phyloP scores from a whole-genome alignment of 2,888 invertebrate genomes.

The Candidula unifasciata region DNA sequence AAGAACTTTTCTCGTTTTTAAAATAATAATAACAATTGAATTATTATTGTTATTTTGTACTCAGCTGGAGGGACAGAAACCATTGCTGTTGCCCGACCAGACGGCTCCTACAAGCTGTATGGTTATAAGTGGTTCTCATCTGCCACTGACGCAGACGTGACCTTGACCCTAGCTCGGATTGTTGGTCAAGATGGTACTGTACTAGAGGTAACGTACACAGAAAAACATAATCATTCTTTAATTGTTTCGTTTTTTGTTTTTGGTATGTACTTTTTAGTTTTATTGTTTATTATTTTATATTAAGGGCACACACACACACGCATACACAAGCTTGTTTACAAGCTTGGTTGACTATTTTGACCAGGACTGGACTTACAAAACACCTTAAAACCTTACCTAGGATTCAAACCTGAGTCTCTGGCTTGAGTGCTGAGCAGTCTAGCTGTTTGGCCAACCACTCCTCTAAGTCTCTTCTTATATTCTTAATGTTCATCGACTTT shows the following conservation, averaged over 20 bases:
- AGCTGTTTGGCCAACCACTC: too few species aligned
- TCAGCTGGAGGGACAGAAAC: conserved; percentile 80
- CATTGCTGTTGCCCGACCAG: conserved; percentile 76
- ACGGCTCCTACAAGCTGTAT: conserved; percentile 78
- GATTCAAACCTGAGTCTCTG: too few species aligned
- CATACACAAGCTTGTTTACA: too few species aligned
- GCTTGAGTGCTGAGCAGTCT: too few species aligned
- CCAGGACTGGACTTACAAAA: too few species aligned
- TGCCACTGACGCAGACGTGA: conserved; percentile 81
- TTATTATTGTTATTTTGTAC: not conserved
- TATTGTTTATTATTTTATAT: not conserved
- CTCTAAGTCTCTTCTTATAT: too few species aligned
- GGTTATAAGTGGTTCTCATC: conserved; percentile 83
- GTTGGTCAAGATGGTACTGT: conserved; percentile 76
- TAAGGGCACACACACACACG: too few species aligned
- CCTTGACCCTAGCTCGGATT: conserved; percentile 80
- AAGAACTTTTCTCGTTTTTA: too few species aligned
- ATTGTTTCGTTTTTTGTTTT: not conserved
- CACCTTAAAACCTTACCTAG: too few species aligned
- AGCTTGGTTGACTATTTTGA: too few species aligned
- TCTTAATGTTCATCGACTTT: too few species aligned
- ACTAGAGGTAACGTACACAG: conserved; percentile 60
- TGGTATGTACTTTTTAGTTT: not conserved
- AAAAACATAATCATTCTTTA: not conserved
- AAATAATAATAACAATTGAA: too few species aligned